Base-by-base conservation (phyloP, 2,113 vertebrate species). In the Coreoperca whiteheadi region DNA sequence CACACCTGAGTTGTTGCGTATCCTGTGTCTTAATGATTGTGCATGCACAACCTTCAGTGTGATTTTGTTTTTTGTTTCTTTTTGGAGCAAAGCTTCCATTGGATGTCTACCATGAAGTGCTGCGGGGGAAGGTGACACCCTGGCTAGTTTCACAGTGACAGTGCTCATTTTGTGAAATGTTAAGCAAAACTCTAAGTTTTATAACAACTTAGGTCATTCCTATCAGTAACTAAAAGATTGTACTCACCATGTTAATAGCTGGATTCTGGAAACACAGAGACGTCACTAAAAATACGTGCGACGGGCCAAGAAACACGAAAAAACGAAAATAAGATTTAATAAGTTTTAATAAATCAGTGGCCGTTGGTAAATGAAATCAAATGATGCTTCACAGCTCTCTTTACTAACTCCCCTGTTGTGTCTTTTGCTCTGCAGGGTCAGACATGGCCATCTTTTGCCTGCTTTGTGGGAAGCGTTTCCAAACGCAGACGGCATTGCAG, bases 371-470 rank as follows among this genome's bases (percentile, higher is more conserved):
- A 50, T 8, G 0, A 25, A 50, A 61, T 71, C 0, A 39, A 28
- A 65, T 57, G 28, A 2, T 65, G 37, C 68, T 43, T 59, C n/a
- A 30, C 12, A 3, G 30, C 23, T 56, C 54, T 37, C 54, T 6
- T 4, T 25, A 4, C 25, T 18, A 25, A 79, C 53, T 37, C 48
- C 15, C 21, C 6, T n/a, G 16, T 12, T 16, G 28, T 1, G 25
- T 78, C 1, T 77, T 48, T 72, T 28, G 28, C 16, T 76, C 39
- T 21, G 0, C 91, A 99, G 98, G 98, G 25, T 97, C 98, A 0
- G 98, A 99, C 95, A 98, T 99, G 98, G 98, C 98, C 0, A 97
- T 99, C 85, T 99, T 99, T 93, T 99, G 98, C 94, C 96, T 99
- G 93, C 96, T 99, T 37, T 99, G 98, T 0, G 98, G 98, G 50